Conservation (phyloP, 2,888 invertebrate genomes). For the Subacronicta megacephala region DNA sequence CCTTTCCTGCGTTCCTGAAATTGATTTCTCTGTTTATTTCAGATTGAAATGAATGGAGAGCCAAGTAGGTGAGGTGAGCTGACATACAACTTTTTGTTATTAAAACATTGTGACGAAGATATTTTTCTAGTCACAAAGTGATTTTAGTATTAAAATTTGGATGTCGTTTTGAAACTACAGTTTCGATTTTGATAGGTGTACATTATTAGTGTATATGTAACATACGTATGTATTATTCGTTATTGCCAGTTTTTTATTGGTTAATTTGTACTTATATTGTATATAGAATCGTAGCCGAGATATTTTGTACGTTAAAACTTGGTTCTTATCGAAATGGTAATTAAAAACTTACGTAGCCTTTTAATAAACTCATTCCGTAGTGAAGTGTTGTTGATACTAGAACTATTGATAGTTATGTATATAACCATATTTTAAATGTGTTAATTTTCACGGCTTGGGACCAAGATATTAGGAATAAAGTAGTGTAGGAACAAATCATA, state of each 20-base stretch:
- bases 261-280: no score
- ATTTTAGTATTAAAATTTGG: conserved; percentile 27
- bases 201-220: conserved; percentile 8
- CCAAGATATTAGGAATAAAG: conserved; percentile 23
- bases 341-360: conserved; percentile 2
- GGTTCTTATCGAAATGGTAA: conserved; percentile 1
- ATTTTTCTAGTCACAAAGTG: conserved; percentile 44
- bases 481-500: no score
- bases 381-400: conserved; percentile 5
- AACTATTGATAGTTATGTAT: neutral
- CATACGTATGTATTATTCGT: conserved; percentile 1
- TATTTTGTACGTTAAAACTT: neutral
- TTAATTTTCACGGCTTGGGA: conserved; percentile 23
- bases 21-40: conserved; percentile 43
- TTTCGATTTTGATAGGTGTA: neutral
- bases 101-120: conserved; percentile 45
- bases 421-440: conserved; percentile 1
- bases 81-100: conserved; percentile 2
- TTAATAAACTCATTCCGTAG: conserved; percentile 36
- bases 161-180: neutral
- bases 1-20: neutral
- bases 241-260: neutral
- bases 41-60: conserved; percentile 73
- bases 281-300: conserved; percentile 3
- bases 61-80: conserved; percentile 65